A percentile compares a stretch with the other conserved stretches of the same genome.
phyloP scores from a whole-genome alignment of 2,113 vertebrate genomes.

The Cheirogaleus medius region DNA sequence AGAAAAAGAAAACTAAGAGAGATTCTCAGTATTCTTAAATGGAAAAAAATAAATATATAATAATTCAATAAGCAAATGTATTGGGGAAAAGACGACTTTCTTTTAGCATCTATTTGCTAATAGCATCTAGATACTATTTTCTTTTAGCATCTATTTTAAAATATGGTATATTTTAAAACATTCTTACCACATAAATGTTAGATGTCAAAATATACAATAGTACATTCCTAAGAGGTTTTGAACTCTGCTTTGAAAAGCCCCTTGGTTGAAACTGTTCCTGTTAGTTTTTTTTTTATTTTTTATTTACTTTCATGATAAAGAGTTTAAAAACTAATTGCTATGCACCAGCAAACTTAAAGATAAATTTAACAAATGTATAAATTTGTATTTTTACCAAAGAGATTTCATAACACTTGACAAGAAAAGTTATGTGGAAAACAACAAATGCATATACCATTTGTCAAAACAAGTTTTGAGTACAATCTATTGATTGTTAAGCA shows the following conservation, averaged over 20 bases:
- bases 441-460: neutral
- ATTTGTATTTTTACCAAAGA: neutral
- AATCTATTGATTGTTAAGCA: neutral
- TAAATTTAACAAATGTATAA: neutral
- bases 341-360: neutral
- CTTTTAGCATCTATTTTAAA: neutral
- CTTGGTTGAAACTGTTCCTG: neutral
- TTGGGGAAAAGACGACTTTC: neutral
- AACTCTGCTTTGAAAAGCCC: neutral
- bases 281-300: neutral
- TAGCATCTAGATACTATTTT: too few species aligned
- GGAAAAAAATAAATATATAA: neutral
- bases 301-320: neutral
- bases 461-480: neutral
- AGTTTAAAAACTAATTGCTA: neutral
- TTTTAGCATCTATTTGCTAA: neutral
- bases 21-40: neutral
- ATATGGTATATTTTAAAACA: neutral
- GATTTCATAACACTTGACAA: neutral
- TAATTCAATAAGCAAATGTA: neutral
- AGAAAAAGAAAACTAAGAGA: too few species aligned
- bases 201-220: neutral
- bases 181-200: neutral
- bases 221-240: neutral
- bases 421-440: neutral